phyloP scores from a whole-genome alignment of 2,888 invertebrate species.

The Megalurothrips usitatus region DNA sequence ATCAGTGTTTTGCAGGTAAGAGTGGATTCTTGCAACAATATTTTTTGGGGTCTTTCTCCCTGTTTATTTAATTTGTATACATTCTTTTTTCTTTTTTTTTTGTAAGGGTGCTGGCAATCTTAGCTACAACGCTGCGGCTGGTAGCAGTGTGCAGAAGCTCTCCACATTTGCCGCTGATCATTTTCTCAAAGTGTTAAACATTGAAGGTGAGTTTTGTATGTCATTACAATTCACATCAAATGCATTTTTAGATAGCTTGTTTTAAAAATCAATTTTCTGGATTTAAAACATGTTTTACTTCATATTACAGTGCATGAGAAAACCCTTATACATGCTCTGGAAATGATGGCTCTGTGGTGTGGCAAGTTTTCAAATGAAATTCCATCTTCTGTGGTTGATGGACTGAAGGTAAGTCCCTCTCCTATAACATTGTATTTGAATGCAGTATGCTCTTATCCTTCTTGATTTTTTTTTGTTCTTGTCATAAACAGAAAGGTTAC shows the following conservation, averaged over 20 bases:
- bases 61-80: not conserved
- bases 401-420: not conserved
- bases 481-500: constrained; percentile 59
- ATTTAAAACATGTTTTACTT: constrained; percentile 31
- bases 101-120: constrained; percentile 70
- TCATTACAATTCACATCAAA: not conserved
- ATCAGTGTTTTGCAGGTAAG: constrained; percentile 73
- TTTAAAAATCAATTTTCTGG: not conserved
- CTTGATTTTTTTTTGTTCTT: constrained; percentile 13
- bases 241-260: not conserved
- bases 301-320: constrained; percentile 72
- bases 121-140: constrained; percentile 62
- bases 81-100: constrained; percentile 36
- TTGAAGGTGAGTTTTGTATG: constrained; percentile 56
- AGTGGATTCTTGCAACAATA: constrained; percentile 25
- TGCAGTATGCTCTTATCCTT: not conserved
- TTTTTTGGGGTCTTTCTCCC: not conserved
- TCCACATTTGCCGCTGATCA: constrained; percentile 60
- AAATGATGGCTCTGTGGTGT: constrained; percentile 78
- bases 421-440: not conserved
- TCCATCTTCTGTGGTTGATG: constrained; percentile 46
- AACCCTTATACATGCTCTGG: constrained; percentile 73
- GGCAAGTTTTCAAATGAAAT: constrained; percentile 59
- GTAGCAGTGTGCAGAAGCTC: constrained; percentile 54
- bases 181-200: constrained; percentile 72